Percentiles rank a stretch among this genome's conserved stretches.
phyloP scores from a whole-genome alignment of 2,888 invertebrate species.

The Carcina quercana region DNA sequence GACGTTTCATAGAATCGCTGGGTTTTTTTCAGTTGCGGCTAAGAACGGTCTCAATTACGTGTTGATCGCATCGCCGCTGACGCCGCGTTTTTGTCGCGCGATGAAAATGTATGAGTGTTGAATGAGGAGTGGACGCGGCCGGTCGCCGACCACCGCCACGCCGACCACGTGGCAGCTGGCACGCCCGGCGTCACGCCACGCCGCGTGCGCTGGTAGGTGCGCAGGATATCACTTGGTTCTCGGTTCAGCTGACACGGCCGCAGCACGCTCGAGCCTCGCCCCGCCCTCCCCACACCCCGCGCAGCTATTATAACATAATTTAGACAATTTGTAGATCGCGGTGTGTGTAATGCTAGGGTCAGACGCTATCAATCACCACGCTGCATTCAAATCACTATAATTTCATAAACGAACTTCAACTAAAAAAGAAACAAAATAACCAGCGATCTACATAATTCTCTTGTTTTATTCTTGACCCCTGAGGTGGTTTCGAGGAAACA shows the following conservation, averaged over 20 bases:
- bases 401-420: slow-evolving; percentile 14
- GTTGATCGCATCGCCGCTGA: slow-evolving; percentile 21
- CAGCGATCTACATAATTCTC: too few relatives aligned
- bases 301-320: not conserved
- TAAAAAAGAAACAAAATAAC: too few relatives aligned
- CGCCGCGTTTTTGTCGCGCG: slow-evolving; percentile 41
- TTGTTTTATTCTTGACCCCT: too few relatives aligned
- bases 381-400: slow-evolving; percentile 30
- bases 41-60: slow-evolving; percentile 39
- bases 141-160: slow-evolving; percentile 15
- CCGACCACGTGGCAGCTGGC: too few relatives aligned
- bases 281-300: not conserved
- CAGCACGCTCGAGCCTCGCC: not conserved
- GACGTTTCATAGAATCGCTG: slow-evolving; percentile 20
- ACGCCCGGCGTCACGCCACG: slow-evolving; percentile 1
- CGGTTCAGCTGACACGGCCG: not conserved
- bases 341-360: slow-evolving; percentile 1
- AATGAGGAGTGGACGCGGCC: slow-evolving; percentile 18
- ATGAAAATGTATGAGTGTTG: slow-evolving; percentile 46
- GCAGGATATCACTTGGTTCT: too few relatives aligned
- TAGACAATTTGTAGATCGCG: too few relatives aligned
- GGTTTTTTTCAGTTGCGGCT: slow-evolving; percentile 25
- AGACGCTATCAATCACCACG: slow-evolving; percentile 21
- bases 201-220: too few relatives aligned
- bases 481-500: too few relatives aligned